Base-by-base conservation (phyloP, 2,113 vertebrate genomes). In the Suricata suricatta region DNA sequence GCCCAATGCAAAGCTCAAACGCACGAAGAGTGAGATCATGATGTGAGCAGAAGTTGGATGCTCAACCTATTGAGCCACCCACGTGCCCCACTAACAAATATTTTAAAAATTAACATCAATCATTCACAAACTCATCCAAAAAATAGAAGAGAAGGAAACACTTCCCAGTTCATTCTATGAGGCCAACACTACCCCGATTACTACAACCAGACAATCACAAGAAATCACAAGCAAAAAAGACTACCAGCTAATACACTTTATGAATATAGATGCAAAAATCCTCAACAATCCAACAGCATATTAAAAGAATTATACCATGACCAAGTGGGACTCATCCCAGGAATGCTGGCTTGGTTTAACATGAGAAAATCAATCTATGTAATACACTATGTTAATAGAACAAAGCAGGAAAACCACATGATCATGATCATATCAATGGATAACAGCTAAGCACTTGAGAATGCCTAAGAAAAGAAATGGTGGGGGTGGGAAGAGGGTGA, bases 281-380 rank as follows among this genome's bases (percentile, higher is more conserved):
- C 63, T 90, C 86, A 85, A 52, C 54, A 86, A 80, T 27, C 21
- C 35, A 94, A 31, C 8, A 33, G 35, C 35, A 47, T 57, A 68
- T 25, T 86, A 52, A 81, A 94, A 57, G 17, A 31, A 86, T 91
- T 81, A 91, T 74, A 72, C n/a, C 44, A 35, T 66, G 54, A 94
- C 76, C 63, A 68, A 91, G 27, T 12, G 5, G 57, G 38, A 68
- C 16, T 41, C 76, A 88, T 76, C 47, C 66, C 82, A 68, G 35
- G 47, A 92, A 92, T n/a, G 12, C 57, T 68, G 60, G 33, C 47
- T 91, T 82, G 50, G 57, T 60, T 87, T 82, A 91, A 87, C 69
- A 77, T 31, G 79, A 16, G 41, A 94, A 94, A 90, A 94, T 57
- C 38, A 96, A 76, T 76, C 68, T 81, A 57, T 47, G 11, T 72